phyloP scores from a whole-genome alignment of 2,113 vertebrate genomes.

The Symphodus melops region DNA sequence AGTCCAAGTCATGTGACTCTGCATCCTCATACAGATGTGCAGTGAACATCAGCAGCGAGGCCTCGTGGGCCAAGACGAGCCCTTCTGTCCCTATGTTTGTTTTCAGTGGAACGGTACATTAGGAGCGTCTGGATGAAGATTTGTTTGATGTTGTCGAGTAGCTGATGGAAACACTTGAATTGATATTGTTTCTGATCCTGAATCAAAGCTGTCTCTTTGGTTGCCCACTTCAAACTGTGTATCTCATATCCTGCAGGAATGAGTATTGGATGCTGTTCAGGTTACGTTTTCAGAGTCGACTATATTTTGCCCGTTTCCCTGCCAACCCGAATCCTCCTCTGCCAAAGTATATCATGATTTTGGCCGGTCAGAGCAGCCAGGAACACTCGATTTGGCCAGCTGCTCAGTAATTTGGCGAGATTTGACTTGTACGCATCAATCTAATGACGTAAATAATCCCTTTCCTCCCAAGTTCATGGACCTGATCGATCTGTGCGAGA shows the following conservation, averaged over 20 bases:
- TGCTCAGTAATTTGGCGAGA: neutral
- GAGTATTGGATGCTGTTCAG: neutral
- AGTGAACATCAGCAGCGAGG: no score
- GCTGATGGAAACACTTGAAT: no score
- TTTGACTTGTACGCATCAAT: neutral
- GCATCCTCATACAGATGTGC: no score
- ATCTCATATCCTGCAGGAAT: neutral
- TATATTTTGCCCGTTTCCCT: neutral
- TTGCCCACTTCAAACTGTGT: neutral
- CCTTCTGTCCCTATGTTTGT: no score
- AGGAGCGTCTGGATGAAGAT: no score
- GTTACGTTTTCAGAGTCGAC: neutral
- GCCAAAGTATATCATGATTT: conserved; percentile 14
- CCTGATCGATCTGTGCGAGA: conserved; percentile 92
- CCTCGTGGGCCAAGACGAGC: no score
- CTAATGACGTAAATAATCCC: neutral
- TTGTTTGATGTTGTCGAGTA: no score
- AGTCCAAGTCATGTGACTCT: no score
- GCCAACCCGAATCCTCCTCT: conserved; percentile 6
- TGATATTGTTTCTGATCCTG: no score
- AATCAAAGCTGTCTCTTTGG: neutral
- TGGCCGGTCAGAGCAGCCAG: neutral
- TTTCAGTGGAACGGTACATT: no score
- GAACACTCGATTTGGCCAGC: neutral
- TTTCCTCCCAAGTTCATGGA: conserved; percentile 90